phyloP scores from a whole-genome alignment of 23 tunicate genomes.

The Ascidia mentula region DNA sequence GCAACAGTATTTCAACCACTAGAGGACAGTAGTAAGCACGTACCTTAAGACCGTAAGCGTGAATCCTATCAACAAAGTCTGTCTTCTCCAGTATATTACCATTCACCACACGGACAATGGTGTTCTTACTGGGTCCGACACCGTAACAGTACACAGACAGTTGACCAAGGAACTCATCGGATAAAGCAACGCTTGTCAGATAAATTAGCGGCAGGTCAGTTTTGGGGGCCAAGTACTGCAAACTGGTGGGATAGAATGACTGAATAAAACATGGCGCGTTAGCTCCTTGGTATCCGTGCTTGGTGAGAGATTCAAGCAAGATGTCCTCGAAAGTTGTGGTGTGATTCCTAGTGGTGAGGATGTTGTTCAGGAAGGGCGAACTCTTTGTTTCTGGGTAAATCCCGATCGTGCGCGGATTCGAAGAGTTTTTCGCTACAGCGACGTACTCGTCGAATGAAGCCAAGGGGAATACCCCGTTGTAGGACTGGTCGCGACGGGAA shows the following conservation, averaged over 20 bases:
- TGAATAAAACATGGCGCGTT: conserved; percentile 78
- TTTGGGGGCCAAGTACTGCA: conserved; percentile 38
- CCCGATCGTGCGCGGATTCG: conserved; percentile 52
- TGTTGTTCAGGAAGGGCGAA: conserved; percentile 58
- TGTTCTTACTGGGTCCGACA: conserved; percentile 60
- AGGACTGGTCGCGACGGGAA: conserved; percentile 70
- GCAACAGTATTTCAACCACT: not conserved
- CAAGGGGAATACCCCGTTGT: conserved; percentile 63
- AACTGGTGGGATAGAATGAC: conserved; percentile 52
- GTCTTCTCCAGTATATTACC: conserved; percentile 32
- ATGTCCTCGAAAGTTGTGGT: conserved; percentile 83
- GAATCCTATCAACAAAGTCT: conserved; percentile 45
- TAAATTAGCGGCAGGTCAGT: conserved; percentile 48
- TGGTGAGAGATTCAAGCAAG: conserved; percentile 45
- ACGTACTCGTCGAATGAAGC: conserved; percentile 83
- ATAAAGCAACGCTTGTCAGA: conserved; percentile 6
- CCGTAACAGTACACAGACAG: conserved; percentile 58
- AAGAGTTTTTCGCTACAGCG: conserved; percentile 50
- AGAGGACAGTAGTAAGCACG: not conserved
- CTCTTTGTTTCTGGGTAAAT: conserved; percentile 88
- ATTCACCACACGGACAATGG: conserved; percentile 43
- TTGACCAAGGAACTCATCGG: conserved; percentile 20
- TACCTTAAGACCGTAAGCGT: conserved; percentile 54
- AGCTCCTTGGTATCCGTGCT: conserved; percentile 46
- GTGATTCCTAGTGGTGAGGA: not conserved